These are phyloP conservation scores for Mythimna ferrago DNA, from an alignment of 2,888 invertebrate genomes.

Conservation along the genomic window DNA sequence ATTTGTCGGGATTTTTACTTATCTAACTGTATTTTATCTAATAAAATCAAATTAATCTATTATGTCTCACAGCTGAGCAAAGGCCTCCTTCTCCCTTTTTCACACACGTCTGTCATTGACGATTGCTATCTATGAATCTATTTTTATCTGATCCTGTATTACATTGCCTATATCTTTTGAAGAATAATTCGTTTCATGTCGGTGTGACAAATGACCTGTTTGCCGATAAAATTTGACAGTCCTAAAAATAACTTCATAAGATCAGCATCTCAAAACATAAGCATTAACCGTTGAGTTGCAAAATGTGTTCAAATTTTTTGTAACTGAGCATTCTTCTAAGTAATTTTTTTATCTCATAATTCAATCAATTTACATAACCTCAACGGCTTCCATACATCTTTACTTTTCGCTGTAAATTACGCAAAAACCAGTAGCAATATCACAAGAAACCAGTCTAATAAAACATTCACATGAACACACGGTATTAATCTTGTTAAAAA, in stretches of 20 bases:
- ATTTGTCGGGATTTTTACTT: too few species aligned
- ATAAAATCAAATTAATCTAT: too few species aligned
- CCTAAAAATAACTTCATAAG: not conserved
- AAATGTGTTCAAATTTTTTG: constrained; percentile 25
- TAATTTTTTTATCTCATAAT: constrained; percentile 60
- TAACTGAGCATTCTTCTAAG: constrained; percentile 53
- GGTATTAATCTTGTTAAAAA: constrained; percentile 55
- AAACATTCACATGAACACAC: constrained; percentile 48
- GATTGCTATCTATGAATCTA: too few species aligned
- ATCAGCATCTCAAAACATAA: constrained; percentile 2
- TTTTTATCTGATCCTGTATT: too few species aligned
- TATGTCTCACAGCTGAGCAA: too few species aligned
- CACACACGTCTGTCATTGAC: too few species aligned
- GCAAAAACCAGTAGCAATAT: constrained; percentile 61
- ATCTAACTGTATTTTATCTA: too few species aligned
- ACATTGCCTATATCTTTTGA: not conserved
- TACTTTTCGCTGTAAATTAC: constrained; percentile 57
- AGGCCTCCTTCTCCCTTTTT: too few species aligned
- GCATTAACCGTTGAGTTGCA: constrained; percentile 2
- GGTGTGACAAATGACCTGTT: not conserved
- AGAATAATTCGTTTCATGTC: not conserved
- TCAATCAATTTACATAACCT: constrained; percentile 61
- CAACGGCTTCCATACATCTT: constrained; percentile 49
- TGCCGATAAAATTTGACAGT: not conserved
- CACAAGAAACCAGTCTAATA: constrained; percentile 54